phyloP scores from a whole-genome alignment of 2,797 vertebrate genomes.

The Enteromius afrohamiltoni region DNA sequence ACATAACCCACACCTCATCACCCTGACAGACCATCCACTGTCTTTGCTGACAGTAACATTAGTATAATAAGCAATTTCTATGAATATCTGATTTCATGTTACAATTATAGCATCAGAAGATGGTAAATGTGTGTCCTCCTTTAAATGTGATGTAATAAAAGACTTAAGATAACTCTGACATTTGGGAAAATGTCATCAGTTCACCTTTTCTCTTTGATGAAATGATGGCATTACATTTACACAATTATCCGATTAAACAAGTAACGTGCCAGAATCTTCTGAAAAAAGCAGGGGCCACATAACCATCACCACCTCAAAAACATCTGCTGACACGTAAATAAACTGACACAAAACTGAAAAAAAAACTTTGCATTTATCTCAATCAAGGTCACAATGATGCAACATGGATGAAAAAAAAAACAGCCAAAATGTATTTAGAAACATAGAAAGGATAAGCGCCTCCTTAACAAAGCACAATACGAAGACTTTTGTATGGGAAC shows the following conservation, averaged over 20 bases:
- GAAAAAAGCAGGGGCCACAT: background rate
- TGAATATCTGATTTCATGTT: constrained; percentile 82
- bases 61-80: constrained; percentile 86
- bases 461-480: background rate
- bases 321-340: background rate
- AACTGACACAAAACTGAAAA: background rate
- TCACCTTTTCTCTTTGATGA: constrained; percentile 86
- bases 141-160: constrained; percentile 88
- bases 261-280: constrained; percentile 25
- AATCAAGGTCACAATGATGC: background rate
- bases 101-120: constrained; percentile 69
- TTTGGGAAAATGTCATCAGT: constrained; percentile 87
- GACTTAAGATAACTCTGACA: constrained; percentile 89
- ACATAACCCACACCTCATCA: constrained; percentile 72
- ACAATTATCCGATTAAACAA: constrained; percentile 82
- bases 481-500: constrained; percentile 28
- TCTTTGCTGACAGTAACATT: constrained; percentile 80
- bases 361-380: background rate
- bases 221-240: constrained; percentile 84
- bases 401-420: background rate
- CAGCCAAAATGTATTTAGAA: background rate
- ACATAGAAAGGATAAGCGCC: background rate
- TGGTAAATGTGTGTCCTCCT: constrained; percentile 72
- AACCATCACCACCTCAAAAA: background rate
- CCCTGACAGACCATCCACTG: constrained; percentile 75